These are phyloP conservation scores for Recurvirostra avosetta DNA, from an alignment of 2,113 vertebrate species.

Conservation along the genomic window DNA sequence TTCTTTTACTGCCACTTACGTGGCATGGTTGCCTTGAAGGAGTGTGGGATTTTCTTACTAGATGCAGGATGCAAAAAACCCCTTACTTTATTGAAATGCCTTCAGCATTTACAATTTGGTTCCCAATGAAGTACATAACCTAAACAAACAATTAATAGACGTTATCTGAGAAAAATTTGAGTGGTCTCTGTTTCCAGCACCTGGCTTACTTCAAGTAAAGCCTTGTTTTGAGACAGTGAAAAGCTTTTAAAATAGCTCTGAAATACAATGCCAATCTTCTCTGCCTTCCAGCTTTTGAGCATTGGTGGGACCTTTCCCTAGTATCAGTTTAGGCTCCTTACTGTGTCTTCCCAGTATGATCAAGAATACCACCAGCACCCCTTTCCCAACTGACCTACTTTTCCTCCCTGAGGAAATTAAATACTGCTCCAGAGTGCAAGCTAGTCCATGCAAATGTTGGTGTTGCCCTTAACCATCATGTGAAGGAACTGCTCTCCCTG, in stretches of 20 bases:
- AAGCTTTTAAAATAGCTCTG: not conserved
- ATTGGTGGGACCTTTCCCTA: not conserved
- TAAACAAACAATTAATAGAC: not conserved
- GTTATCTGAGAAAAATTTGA: not conserved
- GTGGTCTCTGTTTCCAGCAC: not conserved
- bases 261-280: accelerated
- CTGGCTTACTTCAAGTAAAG: not conserved
- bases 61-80: not conserved
- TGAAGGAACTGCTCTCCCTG: not conserved
- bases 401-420: not conserved
- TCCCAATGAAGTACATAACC: not conserved
- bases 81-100: not conserved
- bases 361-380: not conserved
- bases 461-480: accelerated
- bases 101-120: not conserved
- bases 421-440: not conserved
- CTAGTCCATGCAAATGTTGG: accelerated
- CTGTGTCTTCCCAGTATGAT: not conserved
- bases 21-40: not conserved
- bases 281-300: not conserved
- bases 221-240: not conserved
- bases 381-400: accelerated
- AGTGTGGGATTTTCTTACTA: not conserved
- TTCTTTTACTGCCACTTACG: not conserved
- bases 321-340: not conserved